Conservation (phyloP, 2,113 vertebrate genomes). For the Larimichthys polyactis region DNA sequence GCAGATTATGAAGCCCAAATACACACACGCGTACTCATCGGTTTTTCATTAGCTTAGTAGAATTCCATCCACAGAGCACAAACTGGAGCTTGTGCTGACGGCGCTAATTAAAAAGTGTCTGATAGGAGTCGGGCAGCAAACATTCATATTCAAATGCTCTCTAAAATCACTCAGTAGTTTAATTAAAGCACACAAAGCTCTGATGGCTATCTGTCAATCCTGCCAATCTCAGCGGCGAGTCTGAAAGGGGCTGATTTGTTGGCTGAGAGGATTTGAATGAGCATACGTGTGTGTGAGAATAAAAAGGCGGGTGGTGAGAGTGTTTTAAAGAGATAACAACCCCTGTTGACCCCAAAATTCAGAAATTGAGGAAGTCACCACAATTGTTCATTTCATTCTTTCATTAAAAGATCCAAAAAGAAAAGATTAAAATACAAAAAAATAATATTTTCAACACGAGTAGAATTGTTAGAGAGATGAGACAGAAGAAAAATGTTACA, state of each 20-base stretch:
- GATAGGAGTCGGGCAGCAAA: constrained; percentile 78
- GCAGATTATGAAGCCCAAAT: constrained; percentile 11
- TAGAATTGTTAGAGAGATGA: neutral
- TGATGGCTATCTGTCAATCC: constrained; percentile 84
- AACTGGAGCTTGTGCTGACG: constrained; percentile 65
- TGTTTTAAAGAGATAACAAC: constrained; percentile 79
- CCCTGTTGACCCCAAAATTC: constrained; percentile 19
- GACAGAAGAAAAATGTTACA: neutral
- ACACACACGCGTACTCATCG: neutral
- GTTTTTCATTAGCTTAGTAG: constrained; percentile 62
- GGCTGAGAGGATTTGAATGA: constrained; percentile 43
- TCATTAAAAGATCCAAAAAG: constrained; percentile 22
- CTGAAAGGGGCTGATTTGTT: constrained; percentile 71
- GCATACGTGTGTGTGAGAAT: neutral
- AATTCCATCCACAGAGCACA: constrained; percentile 54
- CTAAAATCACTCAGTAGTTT: constrained; percentile 74
- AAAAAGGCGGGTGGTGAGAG: constrained; percentile 42
- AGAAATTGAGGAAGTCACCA: neutral
- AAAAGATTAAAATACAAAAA: constrained; percentile 2
- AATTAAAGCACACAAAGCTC: constrained; percentile 84
- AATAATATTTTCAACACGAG: neutral
- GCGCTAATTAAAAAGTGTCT: constrained; percentile 81
- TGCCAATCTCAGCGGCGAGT: constrained; percentile 49
- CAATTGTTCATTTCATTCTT: constrained; percentile 31
- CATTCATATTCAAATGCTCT: constrained; percentile 79